These are phyloP conservation scores for Hemiprocne comata DNA, from an alignment of 2,113 vertebrate genomes.

Conservation along the genomic window DNA sequence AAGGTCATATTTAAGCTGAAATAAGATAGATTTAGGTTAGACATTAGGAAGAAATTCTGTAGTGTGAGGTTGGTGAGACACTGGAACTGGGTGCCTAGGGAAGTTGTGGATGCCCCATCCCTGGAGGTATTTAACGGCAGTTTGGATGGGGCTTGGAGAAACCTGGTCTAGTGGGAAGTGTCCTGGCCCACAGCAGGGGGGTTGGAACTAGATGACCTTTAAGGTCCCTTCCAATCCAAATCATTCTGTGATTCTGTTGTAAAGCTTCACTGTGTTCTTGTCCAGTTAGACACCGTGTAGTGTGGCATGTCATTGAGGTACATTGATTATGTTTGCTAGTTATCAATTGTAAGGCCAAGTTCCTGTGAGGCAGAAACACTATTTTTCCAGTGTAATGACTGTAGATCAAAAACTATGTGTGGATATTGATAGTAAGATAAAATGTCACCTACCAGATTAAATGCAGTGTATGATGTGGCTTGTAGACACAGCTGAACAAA, in stretches of 20 bases:
- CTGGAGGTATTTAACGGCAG: too few relatives aligned
- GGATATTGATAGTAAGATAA: neutral
- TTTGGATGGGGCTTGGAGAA: too few relatives aligned
- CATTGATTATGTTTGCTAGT: neutral
- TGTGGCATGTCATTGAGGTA: neutral
- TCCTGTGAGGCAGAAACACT: neutral
- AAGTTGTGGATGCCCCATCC: too few relatives aligned
- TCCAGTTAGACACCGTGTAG: neutral
- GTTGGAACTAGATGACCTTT: too few relatives aligned
- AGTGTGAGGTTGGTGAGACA: too few relatives aligned
- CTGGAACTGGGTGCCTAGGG: too few relatives aligned
- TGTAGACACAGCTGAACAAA: constrained; percentile 77
- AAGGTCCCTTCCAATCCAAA: too few relatives aligned
- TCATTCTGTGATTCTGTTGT: neutral
- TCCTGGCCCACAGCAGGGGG: too few relatives aligned
- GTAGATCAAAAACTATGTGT: neutral
- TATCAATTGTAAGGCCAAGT: neutral
- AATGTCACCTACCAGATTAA: neutral
- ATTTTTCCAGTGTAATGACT: neutral
- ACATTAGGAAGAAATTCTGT: too few relatives aligned
- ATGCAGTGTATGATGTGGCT: neutral
- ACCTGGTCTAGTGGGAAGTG: too few relatives aligned
- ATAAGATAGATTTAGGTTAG: too few relatives aligned
- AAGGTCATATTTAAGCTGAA: too few relatives aligned
- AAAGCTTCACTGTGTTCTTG: neutral